Conservation (phyloP, 2,888 invertebrate species). For the Ochropleura leucogaster region DNA sequence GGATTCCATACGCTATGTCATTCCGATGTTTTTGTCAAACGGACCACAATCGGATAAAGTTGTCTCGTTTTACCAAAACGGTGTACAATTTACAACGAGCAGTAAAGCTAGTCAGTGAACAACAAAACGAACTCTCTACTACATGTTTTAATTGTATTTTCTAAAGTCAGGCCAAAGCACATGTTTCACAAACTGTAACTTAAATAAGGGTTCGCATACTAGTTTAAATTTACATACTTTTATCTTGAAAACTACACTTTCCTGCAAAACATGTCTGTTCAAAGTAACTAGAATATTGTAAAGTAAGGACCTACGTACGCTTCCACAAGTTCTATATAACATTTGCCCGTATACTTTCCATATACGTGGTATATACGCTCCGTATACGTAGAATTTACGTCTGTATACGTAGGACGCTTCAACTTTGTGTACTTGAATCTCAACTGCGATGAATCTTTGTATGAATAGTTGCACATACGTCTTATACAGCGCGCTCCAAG, state of each 20-base stretch:
- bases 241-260: slow-evolving; percentile 11
- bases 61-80: neutral
- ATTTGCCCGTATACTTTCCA: neutral
- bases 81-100: neutral
- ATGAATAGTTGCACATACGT: slow-evolving; percentile 38
- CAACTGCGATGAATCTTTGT: slow-evolving; percentile 44
- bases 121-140: neutral
- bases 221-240: slow-evolving; percentile 46
- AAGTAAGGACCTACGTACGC: slow-evolving; percentile 16
- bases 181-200: slow-evolving; percentile 13
- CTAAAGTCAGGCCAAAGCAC: slow-evolving; percentile 16
- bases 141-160: slow-evolving; percentile 30
- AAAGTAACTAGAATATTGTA: slow-evolving; percentile 41
- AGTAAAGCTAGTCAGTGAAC: neutral
- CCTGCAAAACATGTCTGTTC: slow-evolving; percentile 17
- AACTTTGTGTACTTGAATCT: slow-evolving; percentile 44
- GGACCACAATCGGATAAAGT: neutral
- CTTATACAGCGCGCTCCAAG: slow-evolving; percentile 23
- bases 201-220: slow-evolving; percentile 37
- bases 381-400: neutral
- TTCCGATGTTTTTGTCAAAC: neutral
- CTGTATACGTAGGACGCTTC: slow-evolving; percentile 13
- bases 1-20: neutral
- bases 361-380: slow-evolving; percentile 5
- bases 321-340: neutral